phyloP scores from a whole-genome alignment of 2,113 vertebrate genomes.

The Mesoclemmys tuberculata region DNA sequence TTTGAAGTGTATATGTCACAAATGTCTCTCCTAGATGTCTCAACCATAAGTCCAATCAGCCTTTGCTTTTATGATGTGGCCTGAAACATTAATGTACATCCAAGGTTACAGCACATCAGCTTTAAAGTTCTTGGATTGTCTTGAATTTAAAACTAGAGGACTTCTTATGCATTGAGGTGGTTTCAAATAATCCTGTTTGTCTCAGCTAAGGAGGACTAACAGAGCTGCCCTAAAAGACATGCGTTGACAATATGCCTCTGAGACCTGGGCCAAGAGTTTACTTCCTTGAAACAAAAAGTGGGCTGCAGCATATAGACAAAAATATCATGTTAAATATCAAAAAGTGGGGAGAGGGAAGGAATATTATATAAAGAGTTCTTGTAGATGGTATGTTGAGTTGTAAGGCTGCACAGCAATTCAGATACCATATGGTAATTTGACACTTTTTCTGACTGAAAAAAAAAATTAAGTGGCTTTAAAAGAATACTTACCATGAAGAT shows the following conservation, averaged over 20 bases:
- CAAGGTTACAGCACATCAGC: neutral
- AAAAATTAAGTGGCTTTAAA: too few relatives aligned
- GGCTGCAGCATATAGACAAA: neutral
- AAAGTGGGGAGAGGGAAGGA: too few relatives aligned
- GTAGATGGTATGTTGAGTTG: neutral
- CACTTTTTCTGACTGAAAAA: too few relatives aligned
- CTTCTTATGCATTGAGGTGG: too few relatives aligned
- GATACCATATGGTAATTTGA: too few relatives aligned
- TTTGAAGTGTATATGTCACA: neutral
- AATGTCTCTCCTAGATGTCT: neutral
- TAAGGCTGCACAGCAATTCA: neutral
- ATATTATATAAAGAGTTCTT: neutral
- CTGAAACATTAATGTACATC: neutral
- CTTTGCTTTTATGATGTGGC: neutral
- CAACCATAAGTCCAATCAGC: neutral
- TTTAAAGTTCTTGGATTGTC: neutral
- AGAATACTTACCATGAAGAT: too few relatives aligned
- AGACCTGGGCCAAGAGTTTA: neutral
- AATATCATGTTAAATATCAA: neutral
- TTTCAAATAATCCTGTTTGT: neutral
- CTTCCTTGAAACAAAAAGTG: neutral
- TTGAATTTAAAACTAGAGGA: neutral
- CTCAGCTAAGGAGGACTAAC: neutral
- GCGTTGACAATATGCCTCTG: neutral
- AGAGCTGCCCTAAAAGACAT: neutral